Percentiles rank a stretch among this genome's conserved stretches.
These are phyloP conservation scores for Pantherophis guttatus DNA, from an alignment of 2,113 vertebrate species.

Conservation along the genomic window DNA sequence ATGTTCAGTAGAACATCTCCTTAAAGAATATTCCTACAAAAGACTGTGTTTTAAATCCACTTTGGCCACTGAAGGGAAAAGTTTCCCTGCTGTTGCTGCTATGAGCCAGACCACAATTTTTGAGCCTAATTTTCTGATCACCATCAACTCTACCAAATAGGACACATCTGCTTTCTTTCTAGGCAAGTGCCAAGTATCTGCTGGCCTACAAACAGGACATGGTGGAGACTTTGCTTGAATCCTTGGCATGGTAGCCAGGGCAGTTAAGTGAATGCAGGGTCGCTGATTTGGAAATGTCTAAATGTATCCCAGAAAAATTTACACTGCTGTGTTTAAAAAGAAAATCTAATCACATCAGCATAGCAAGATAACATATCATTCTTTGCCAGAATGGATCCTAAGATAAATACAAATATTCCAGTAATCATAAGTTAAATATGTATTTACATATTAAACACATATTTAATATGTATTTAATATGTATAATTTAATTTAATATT, in stretches of 20 bases:
- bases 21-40: neutral
- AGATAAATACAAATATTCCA: neutral
- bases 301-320: neutral
- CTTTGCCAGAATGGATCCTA: neutral
- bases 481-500: no score
- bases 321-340: neutral
- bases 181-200: neutral
- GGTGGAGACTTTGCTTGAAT: neutral
- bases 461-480: no score
- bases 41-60: neutral
- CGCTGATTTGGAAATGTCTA: neutral
- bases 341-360: neutral
- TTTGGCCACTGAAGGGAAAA: neutral
- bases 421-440: neutral
- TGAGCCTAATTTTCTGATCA: conserved; percentile 6
- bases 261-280: neutral
- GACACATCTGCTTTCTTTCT: conserved; percentile 6
- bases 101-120: neutral
- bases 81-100: neutral
- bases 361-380: neutral
- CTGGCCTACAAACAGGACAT: neutral
- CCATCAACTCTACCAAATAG: neutral
- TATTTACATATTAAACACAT: no score
- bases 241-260: neutral
- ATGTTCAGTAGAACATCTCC: neutral